Percentiles rank a stretch among this genome's conserved stretches.
These are phyloP conservation scores for Phyllopteryx taeniolatus DNA, from an alignment of 2,113 vertebrate species.

Conservation along the genomic window DNA sequence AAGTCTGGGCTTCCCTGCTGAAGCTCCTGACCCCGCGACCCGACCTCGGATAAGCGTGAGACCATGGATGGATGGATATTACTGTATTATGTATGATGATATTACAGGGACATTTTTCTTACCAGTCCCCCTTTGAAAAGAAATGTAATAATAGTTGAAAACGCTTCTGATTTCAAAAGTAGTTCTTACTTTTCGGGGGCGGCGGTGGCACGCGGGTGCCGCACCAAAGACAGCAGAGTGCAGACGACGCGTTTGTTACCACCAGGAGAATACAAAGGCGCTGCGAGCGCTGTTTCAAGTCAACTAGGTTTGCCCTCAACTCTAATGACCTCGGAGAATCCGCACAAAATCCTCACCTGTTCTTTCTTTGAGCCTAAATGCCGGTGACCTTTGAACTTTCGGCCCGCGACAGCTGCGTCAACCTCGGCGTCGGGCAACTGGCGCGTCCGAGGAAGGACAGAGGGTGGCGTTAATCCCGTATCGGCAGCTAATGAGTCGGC, in stretches of 20 bases:
- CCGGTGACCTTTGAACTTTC: slow-evolving; percentile 69
- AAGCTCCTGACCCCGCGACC: background rate
- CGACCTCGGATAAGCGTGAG: too few relatives aligned
- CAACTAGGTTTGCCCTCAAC: background rate
- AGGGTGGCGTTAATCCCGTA: slow-evolving; percentile 52
- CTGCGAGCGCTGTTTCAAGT: background rate
- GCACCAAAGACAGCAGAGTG: background rate
- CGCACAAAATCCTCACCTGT: slow-evolving; percentile 65
- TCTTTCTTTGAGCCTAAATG: slow-evolving; percentile 70
- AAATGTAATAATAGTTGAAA: too few relatives aligned
- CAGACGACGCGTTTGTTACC: background rate
- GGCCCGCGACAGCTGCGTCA: slow-evolving; percentile 74
- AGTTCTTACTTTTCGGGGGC: slow-evolving; percentile 34
- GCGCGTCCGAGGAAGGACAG: slow-evolving; percentile 65
- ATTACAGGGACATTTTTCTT: too few relatives aligned
- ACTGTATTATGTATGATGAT: too few relatives aligned
- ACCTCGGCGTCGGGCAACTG: slow-evolving; percentile 72
- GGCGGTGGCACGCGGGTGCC: slow-evolving; percentile 5
- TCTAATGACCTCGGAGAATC: slow-evolving; percentile 18
- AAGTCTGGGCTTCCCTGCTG: too few relatives aligned
- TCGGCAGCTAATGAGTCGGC: slow-evolving; percentile 61
- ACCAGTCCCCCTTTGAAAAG: too few relatives aligned
- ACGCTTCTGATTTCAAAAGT: too few relatives aligned
- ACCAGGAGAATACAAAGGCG: background rate
- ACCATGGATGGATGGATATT: too few relatives aligned